Base-by-base conservation (phyloP, 2,797 vertebrate species). In the Lerista edwardsae region DNA sequence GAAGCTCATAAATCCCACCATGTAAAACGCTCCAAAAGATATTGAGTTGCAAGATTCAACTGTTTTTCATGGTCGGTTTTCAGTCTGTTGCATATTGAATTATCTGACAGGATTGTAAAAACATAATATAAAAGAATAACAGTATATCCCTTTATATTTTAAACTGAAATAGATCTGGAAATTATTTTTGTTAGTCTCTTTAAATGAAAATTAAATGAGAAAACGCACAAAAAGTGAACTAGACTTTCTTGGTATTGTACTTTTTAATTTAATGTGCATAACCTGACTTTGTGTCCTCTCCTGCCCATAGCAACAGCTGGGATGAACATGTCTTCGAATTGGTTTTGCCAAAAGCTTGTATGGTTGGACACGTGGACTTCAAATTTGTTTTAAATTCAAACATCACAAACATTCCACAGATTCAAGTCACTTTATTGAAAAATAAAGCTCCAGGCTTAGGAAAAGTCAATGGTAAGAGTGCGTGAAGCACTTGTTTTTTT, bases 351-450 rank as follows among this genome's bases (percentile, higher is more conserved):
- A 99, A 99, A 95, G 98, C 98, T 88, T 99, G 98, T 95, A 99
- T 99, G 98, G 99, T 99, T 91, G 99, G 99, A 91, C 99, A 99
- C 1, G 98, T 99, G 94, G 98, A 99, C 96, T 99, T 99, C 96
- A 99, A 99, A 95, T 99, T 99, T 88, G 97, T 99, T 95, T 95
- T 99, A 94, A 99, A 99, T 86, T 97, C 98, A 90, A 99, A 97
- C 95, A 99, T 99, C 91, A 97, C 97, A 91, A 99, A 97, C 96
- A 99, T 99, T 97, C 99, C 99, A 75, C 99, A 99, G 95, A 98
- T 99, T 95, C 99, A 99, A 97, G 97, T 99, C 95, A 99, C 98
- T 73, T 93, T 99, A 90, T 95, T 99, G 93, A 99, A 99, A 96
- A 99, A 99, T 95, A 99, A 99, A 96, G 97, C 99, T 84, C 98